Base-by-base conservation (phyloP, 2,113 vertebrate genomes). In the Chascanopsetta lugubris region DNA sequence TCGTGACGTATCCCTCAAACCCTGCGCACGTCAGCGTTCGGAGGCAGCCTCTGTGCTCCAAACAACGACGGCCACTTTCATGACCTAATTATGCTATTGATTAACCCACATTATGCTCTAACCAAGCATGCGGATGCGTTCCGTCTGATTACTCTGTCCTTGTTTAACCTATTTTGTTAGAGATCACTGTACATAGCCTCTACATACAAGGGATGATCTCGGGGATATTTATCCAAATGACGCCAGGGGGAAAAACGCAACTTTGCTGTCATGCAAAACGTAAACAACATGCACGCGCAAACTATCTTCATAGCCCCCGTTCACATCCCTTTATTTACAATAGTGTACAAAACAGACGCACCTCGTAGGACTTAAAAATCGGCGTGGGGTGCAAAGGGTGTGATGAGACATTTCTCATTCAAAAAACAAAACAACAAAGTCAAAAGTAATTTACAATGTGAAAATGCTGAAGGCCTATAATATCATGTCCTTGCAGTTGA, bases 81-180 rank as follows among this genome's bases (percentile, higher is more conserved):
- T 79, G 79, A 70, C 72, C 84, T 80, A 60, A 83, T 85, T 72
- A 83, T 80, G 30, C 9, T 80, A 90, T 90, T 84, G 87, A 90
- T 88, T 84, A 85, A 64, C 86, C 89, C 84, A 86, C 75, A 86
- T 86, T 57, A 32, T 40, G 54, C 48, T 65, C 70, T 42, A 73
- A 69, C 62, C 55, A 69, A 72, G 78, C 51, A 49, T 40, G 42
- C 13, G 32, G 49, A 69, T 59, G 64, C 54, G 49, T 58, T 76
- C 40, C 69, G 72, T 77, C 62, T 79, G 69, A 77, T 77, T 59
- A 59, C 72, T 42, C 26, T 64, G 67, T 60, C 69, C 74, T 61
- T 57, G 66, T 86, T 75, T 56, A 77, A 77, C 72, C 80, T 46
- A 59, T 38, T 77, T 84, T 43, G 34, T 51, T 46, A 11, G 49